Conservation (phyloP, 2,888 invertebrate species). For the Apamea epomidion region DNA sequence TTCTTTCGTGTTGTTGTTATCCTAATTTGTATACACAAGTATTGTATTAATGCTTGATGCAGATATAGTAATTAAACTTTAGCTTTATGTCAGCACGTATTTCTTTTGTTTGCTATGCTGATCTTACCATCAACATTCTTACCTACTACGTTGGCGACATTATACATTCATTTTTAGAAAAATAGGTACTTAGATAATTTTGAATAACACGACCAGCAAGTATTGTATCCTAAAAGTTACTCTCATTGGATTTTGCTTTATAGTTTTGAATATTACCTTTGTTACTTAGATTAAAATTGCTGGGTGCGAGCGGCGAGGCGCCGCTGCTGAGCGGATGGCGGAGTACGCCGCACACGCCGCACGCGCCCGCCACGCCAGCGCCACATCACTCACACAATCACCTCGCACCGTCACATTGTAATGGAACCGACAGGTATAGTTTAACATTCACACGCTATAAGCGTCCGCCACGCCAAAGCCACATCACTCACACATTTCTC, state of each 20-base stretch:
- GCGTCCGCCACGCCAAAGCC: slow-evolving; percentile 88
- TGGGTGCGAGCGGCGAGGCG: slow-evolving; percentile 94
- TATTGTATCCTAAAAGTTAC: neutral
- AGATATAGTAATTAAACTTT: neutral
- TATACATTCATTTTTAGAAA: neutral
- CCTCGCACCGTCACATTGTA: slow-evolving; percentile 86
- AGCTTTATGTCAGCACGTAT: neutral
- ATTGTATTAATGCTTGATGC: neutral
- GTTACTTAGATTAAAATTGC: slow-evolving; percentile 91
- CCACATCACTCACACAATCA: slow-evolving; percentile 89
- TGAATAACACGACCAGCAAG: too few relatives aligned
- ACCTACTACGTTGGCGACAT: neutral
- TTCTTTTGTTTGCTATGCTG: neutral
- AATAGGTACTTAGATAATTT: neutral
- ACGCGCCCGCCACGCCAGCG: slow-evolving; percentile 87
- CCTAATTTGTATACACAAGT: too few relatives aligned
- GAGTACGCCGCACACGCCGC: slow-evolving; percentile 88
- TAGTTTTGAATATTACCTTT: slow-evolving; percentile 9
- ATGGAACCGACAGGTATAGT: slow-evolving; percentile 82
- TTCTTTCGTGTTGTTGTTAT: neutral
- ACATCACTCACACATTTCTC: slow-evolving; percentile 87
- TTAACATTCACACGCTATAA: slow-evolving; percentile 45
- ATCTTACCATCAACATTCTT: neutral
- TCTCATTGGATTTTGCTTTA: neutral
- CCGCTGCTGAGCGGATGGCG: slow-evolving; percentile 93